Evolutionary conservation across 2,888 invertebrate genomes (phyloP).

Genomic region (Cosmia trapezina): DNA sequence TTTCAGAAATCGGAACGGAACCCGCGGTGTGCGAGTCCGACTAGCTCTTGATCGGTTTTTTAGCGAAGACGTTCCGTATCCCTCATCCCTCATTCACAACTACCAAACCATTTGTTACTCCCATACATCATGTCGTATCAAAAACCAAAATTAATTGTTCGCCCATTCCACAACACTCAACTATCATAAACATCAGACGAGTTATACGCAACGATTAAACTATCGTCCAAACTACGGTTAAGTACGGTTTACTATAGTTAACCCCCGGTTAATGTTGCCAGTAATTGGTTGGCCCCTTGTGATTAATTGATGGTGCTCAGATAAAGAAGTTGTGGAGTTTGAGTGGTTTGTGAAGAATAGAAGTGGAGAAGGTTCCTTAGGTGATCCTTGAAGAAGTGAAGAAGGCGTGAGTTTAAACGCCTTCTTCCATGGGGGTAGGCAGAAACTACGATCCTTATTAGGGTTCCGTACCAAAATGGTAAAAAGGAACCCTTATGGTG

Average conservation of each 20-base stretch:
- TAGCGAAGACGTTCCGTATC: not conserved
- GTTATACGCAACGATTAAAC: slow-evolving; percentile 72
- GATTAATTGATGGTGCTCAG: slow-evolving; percentile 75
- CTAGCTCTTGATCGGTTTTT: too few relatives aligned
- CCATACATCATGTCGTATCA: slow-evolving; percentile 49
- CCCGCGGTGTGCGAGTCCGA: too few relatives aligned
- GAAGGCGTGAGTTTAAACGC: too few relatives aligned
- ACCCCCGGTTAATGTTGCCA: slow-evolving; percentile 70
- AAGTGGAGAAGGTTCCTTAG: slow-evolving; percentile 1
- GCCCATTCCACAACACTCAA: slow-evolving; percentile 59
- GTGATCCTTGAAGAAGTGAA: not conserved
- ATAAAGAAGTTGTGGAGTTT: slow-evolving; percentile 65
- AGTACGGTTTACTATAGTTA: slow-evolving; percentile 69
- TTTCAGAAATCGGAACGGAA: too few relatives aligned
- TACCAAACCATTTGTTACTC: slow-evolving; percentile 17
- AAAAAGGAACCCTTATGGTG: too few relatives aligned
- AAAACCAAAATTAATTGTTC: slow-evolving; percentile 62
- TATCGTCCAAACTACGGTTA: slow-evolving; percentile 72
- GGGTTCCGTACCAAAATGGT: too few relatives aligned
- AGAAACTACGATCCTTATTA: too few relatives aligned
- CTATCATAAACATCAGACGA: slow-evolving; percentile 74
- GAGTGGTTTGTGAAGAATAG: slow-evolving; percentile 49
- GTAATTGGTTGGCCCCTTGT: slow-evolving; percentile 66
- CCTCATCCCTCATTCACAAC: not conserved
- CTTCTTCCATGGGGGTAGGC: too few relatives aligned